Evolutionary conservation across 2,113 vertebrate species (phyloP), one percentile per base, ranked within the genome.

Genomic region (Myiozetetes cayanensis): DNA sequence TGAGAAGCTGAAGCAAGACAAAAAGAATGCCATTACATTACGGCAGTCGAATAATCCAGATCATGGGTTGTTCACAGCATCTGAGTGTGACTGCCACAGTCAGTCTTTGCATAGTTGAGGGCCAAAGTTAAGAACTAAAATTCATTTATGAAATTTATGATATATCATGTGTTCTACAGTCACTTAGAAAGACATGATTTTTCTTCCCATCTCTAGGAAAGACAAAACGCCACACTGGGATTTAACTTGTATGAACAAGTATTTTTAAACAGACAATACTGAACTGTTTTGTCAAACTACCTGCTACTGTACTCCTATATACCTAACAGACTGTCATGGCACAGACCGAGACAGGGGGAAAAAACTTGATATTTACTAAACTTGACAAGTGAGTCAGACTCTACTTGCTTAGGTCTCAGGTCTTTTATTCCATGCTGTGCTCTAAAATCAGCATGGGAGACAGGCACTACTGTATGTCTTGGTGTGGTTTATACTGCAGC

Each of bases 381-480:
- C n/a, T 43, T 83, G 67, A 93, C 93, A 94, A 93, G 59, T 41
- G 63, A 95, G 53, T 80, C 71, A 63, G 56, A 82, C 43, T 72
- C 37, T 87, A 23, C 78, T 80, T 27, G 25, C 30, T 79, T 71
- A 85, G n/a, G n/a, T 89, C 62, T 93, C 47, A 43, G 24, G 27
- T 39, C 71, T 80, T 87, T 33, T 67, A 59, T 63, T 63, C 12
- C 41, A 83, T 6, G 7, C 35, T 39, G 4, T 74, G 33, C 16
- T 91, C 56, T 75, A 50, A 79, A 70, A 65, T 77, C 65, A 81
- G 22, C 35, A 50, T 28, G 15, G 25, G 16, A 73, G 20, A 83
- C 20, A 53, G 16, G 28, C 22, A 49, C 20, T 59, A 22, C 3
- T 37, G 10, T 9, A 58, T 2, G 1, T 55, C 30, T 94, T 37